phyloP scores from a whole-genome alignment of 2,888 invertebrate species.

The Alcis repandata region DNA sequence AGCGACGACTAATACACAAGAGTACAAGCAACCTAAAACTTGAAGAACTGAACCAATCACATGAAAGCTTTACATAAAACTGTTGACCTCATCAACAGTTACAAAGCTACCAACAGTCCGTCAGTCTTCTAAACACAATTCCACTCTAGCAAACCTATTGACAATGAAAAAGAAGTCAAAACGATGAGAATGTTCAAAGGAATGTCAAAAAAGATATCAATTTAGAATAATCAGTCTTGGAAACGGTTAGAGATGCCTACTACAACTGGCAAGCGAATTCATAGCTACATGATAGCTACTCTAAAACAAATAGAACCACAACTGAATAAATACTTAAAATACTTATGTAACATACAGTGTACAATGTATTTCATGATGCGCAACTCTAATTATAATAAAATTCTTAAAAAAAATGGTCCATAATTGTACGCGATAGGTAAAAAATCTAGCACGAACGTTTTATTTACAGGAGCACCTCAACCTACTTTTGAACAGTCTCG shows the following conservation, averaged over 20 bases:
- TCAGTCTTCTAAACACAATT: conserved; percentile 71
- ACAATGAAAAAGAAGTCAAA: conserved; percentile 51
- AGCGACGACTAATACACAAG: conserved; percentile 19
- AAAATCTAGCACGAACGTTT: conserved; percentile 83
- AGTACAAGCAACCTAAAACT: conserved; percentile 36
- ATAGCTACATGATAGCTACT: conserved; percentile 44
- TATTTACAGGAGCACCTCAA: conserved; percentile 84
- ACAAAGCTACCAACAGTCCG: conserved; percentile 69
- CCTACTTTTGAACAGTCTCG: conserved; percentile 48
- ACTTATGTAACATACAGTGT: conserved; percentile 56
- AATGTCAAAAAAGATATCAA: conserved; percentile 77
- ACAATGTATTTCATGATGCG: conserved; percentile 50
- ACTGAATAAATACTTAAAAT: conserved; percentile 82
- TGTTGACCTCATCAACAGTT: conserved; percentile 80
- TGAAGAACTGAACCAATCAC: conserved; percentile 51
- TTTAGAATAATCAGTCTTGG: conserved; percentile 86
- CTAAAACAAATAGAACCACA: conserved; percentile 58
- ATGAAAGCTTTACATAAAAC: conserved; percentile 66
- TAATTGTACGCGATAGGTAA: conserved; percentile 81
- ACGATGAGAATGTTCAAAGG: conserved; percentile 63
- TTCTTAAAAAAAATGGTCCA: conserved; percentile 77
- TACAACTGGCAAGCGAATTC: conserved; percentile 51
- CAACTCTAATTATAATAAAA: conserved; percentile 56
- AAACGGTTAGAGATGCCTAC: conserved; percentile 70
- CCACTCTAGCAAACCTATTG: conserved; percentile 63